Evolutionary conservation across 2,888 invertebrate genomes (phyloP).

Genomic region (Drosophila mettleri): DNA sequence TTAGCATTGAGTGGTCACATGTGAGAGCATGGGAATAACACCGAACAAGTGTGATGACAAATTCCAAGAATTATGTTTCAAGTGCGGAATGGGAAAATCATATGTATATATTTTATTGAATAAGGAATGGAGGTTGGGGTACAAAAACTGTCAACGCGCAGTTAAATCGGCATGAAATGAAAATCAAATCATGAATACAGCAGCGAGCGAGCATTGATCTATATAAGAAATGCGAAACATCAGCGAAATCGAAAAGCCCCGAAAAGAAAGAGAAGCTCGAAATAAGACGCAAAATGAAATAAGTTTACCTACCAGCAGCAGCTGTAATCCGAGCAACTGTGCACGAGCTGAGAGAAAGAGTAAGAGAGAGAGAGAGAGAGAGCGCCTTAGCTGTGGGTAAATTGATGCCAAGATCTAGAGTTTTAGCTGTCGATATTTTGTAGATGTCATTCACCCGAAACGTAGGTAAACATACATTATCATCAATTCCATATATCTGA

Average conservation of each 20-base stretch:
- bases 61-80: slow-evolving; percentile 50
- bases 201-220: slow-evolving; percentile 58
- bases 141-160: slow-evolving; percentile 35
- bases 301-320: slow-evolving; percentile 2
- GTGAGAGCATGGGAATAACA: slow-evolving; percentile 45
- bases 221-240: slow-evolving; percentile 67
- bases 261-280: slow-evolving; percentile 2
- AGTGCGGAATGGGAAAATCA: slow-evolving; percentile 10
- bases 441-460: slow-evolving; percentile 53
- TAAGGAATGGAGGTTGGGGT: slow-evolving; percentile 1
- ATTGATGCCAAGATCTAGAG: slow-evolving; percentile 19
- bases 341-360: background rate
- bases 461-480: slow-evolving; percentile 21
- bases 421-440: background rate
- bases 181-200: slow-evolving; percentile 36
- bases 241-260: slow-evolving; percentile 63
- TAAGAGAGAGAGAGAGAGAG: background rate
- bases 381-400: slow-evolving; percentile 7
- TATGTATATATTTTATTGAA: background rate
- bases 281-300: slow-evolving; percentile 43
- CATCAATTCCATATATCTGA: slow-evolving; percentile 1
- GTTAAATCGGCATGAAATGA: slow-evolving; percentile 31
- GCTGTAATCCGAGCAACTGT: slow-evolving; percentile 32
- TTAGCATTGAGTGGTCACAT: slow-evolving; percentile 34
- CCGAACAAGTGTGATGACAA: slow-evolving; percentile 23